Evolutionary conservation across 2,888 invertebrate species (phyloP), one percentile per base, ranked within the genome.

Genomic region (Bellardia pandia): DNA sequence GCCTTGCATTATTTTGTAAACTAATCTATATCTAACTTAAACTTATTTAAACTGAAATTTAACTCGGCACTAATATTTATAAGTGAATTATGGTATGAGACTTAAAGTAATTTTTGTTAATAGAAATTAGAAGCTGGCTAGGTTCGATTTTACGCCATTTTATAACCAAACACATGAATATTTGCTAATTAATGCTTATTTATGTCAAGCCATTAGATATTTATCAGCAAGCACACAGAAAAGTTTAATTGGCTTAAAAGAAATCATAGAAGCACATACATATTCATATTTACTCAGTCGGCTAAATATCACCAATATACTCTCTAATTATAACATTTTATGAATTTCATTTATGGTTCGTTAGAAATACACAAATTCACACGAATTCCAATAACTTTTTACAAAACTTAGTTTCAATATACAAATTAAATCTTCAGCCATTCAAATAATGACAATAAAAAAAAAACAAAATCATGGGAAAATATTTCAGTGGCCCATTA

Each of bases 401-500:
- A 80, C 40, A 76, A 66, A 60, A 62, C 37, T 64, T 9, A 75
- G 69, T 74, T 75, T 75, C 53, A 79, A 75, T 75, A 37, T 53
- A 79, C 45, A 69, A 62, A 62, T 79, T 74, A 37, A 53, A 69
- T 62, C 42, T 76, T 62, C 23, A 64, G 62, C 69, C 62, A 69
- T 33, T 66, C 45, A 76, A 77, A 77, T 66, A 71, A 51, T 76
- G 76, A 13, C 16, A 64, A 53, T 23, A 83, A 64, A 66, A 80
- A 80, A 37, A 74, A 33, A 45, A 86, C 62, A 58, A 82, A 82
- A 82, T 78, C 87, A 87, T 87, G 87, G 81, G 87, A 87, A 87
- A 87, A 87, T 87, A 87, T 87, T 87, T 75, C 78, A 85, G 78
- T 82, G 87, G 69, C 81, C 82, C 77, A 87, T 87, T 87, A 87